A percentile compares a stretch with the other conserved stretches of the same genome.
phyloP scores from a whole-genome alignment of 2,797 vertebrate species.

The Coregonus suidteri region DNA sequence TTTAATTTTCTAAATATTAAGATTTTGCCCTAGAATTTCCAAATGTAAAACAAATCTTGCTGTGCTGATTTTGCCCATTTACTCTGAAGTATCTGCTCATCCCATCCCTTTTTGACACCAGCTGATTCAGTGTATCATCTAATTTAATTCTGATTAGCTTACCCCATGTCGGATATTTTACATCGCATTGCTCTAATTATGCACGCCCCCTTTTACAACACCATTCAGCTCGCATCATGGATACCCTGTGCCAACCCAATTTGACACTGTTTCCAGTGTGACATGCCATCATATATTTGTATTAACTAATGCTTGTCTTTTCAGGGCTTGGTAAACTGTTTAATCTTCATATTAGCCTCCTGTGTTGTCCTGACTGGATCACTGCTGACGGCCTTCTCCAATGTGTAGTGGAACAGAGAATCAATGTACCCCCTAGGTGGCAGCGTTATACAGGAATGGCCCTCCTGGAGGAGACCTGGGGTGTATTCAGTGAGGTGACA shows the following conservation, averaged over 20 bases:
- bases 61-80: not conserved
- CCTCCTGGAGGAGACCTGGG: not conserved
- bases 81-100: not conserved
- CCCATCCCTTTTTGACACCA: not conserved
- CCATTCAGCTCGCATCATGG: too few relatives aligned
- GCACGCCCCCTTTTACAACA: not conserved
- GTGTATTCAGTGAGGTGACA: not conserved
- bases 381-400: constrained; percentile 82
- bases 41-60: not conserved
- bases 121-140: not conserved
- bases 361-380: constrained; percentile 81
- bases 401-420: constrained; percentile 61
- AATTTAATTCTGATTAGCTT: not conserved
- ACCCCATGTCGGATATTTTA: not conserved
- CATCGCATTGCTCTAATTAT: not conserved
- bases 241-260: not conserved
- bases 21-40: not conserved
- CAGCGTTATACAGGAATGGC: constrained; percentile 29
- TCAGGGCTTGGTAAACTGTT: constrained; percentile 80
- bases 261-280: not conserved
- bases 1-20: not conserved
- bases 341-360: constrained; percentile 76
- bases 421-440: constrained; percentile 66
- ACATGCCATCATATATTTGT: not conserved
- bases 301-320: constrained; percentile 18